Base-by-base conservation (phyloP, 2,888 invertebrate genomes). In the Drosophila paucipuncta region DNA sequence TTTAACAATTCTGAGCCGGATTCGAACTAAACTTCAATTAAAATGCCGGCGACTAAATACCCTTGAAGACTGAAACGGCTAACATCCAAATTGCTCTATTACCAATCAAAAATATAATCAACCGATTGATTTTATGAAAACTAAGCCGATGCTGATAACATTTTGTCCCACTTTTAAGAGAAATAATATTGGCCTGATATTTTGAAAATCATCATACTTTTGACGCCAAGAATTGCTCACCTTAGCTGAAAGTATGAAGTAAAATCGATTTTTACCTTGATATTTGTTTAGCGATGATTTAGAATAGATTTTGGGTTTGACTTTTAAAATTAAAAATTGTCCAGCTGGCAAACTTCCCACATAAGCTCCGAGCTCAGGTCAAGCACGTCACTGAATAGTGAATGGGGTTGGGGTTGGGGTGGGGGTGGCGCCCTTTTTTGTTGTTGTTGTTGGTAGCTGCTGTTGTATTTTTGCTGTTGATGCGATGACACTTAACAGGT, bases 401-500 rank as follows among this genome's bases (percentile, higher is more conserved):
- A 11, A 10, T 22, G 31, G n/a, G 18, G 1, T 5, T 22, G 31
- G n/a, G 18, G 1, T 5, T 16, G 28, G 55, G 53, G 39, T 30
- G 9, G 31, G 31, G 30, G 55, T 33, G 31, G 31, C 6, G 3
- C 30, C 16, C 31, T 22, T 58, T 58, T 57, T 0, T 43, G 9
- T 41, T 35, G 53, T 35, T 63, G 37, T 30, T 28, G n/a, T 1
- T 16, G 30, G 31, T 31, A 2, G 31, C 31, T 63, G 31, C 22
- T 28, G 25, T 4, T 16, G 30, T 28, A 4, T 18, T 25, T 13
- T 11, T 62, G 6, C 64, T 58, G 68, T 59, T 66, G 35, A 22
- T 35, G 68, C 47, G 65, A 70, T 68, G 82, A 75, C 83, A 80
- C 65, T 80, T 80, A 80, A 71, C 90, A 81, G 90, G 89, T 90